phyloP scores from a whole-genome alignment of 2,113 vertebrate genomes.

The Diglossa brunneiventris region DNA sequence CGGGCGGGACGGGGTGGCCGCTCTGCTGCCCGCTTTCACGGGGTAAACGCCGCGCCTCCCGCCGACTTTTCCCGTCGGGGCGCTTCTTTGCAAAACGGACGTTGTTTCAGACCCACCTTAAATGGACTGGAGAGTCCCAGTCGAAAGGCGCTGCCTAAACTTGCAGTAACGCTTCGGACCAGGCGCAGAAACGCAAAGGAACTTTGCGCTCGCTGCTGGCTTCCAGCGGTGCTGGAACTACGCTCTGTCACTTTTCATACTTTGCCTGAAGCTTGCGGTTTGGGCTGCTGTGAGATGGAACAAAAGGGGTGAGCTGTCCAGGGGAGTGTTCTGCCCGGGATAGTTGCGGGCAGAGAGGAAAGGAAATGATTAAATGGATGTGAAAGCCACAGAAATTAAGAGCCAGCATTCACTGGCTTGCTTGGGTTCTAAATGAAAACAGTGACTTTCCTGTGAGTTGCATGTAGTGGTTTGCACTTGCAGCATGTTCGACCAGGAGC shows the following conservation, averaged over 20 bases:
- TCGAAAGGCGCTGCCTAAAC: neutral
- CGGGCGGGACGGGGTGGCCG: neutral
- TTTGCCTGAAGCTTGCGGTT: neutral
- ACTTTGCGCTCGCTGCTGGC: fast-evolving
- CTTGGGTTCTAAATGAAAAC: neutral
- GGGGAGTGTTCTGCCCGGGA: neutral
- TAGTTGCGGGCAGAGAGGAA: neutral
- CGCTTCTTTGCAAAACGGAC: neutral
- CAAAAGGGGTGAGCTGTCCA: neutral
- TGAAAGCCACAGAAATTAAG: neutral
- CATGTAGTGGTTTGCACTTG: fast-evolving
- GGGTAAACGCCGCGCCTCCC: neutral
- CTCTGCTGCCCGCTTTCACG: fast-evolving
- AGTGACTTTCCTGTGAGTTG: neutral
- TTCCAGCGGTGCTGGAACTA: neutral
- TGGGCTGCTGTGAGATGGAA: neutral
- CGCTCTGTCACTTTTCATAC: fast-evolving
- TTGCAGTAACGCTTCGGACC: neutral
- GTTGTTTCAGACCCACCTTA: neutral
- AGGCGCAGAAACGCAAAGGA: neutral
- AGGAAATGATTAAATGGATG: neutral
- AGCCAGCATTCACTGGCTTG: neutral
- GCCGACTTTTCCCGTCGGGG: fast-evolving
- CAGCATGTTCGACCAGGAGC: neutral
- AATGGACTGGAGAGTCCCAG: neutral